These are phyloP conservation scores for Mormyrus lacerda DNA, from an alignment of 2,113 vertebrate genomes.

Conservation along the genomic window DNA sequence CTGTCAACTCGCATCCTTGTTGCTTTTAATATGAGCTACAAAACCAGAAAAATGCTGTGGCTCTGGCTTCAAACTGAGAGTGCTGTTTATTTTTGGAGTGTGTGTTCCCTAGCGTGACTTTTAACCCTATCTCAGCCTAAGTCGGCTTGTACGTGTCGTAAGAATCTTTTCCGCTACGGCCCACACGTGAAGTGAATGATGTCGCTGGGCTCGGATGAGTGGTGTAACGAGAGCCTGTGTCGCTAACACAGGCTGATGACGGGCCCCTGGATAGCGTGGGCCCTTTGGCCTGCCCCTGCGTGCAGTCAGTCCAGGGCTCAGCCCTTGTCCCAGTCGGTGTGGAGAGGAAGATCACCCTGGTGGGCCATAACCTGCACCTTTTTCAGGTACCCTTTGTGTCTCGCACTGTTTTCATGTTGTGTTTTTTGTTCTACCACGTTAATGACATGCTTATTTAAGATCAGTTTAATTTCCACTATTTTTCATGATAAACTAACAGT, in stretches of 20 bases:
- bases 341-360: slow-evolving; percentile 71
- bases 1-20: neutral
- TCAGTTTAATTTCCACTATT: neutral
- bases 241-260: slow-evolving; percentile 53
- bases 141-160: neutral
- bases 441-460: neutral
- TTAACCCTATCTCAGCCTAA: neutral
- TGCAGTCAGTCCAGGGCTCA: slow-evolving; percentile 73
- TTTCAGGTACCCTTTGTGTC: slow-evolving; percentile 66
- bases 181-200: neutral
- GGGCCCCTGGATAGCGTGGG: slow-evolving; percentile 51
- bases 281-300: slow-evolving; percentile 74
- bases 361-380: slow-evolving; percentile 77
- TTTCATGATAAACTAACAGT: neutral
- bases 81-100: neutral
- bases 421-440: neutral
- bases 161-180: neutral
- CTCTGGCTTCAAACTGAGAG: neutral
- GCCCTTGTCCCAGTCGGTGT: slow-evolving; percentile 75
- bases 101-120: neutral
- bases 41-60: neutral
- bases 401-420: neutral
- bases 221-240: slow-evolving; percentile 11
- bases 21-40: slow-evolving; percentile 2
- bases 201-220: neutral